Percentiles rank a stretch among this genome's conserved stretches.
phyloP scores from a whole-genome alignment of 2,888 invertebrate species.

The Pseudoips prasinana region DNA sequence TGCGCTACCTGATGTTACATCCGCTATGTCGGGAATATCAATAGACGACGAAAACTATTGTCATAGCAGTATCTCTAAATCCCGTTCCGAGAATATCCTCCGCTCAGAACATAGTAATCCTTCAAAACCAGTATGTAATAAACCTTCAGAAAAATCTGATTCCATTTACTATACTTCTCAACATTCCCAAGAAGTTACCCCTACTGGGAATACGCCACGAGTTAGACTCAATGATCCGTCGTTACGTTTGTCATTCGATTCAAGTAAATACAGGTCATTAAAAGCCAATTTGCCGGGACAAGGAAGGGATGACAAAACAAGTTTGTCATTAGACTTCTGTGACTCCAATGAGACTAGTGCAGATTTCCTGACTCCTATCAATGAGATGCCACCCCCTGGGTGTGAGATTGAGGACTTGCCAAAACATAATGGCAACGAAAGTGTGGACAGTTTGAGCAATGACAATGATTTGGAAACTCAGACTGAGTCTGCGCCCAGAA shows the following conservation, averaged over 20 bases:
- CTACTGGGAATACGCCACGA: slow-evolving; percentile 62
- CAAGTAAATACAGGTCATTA: slow-evolving; percentile 64
- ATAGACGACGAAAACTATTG: slow-evolving; percentile 75
- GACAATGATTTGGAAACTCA: slow-evolving; percentile 72
- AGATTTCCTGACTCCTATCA: slow-evolving; percentile 75
- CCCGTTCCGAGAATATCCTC: slow-evolving; percentile 73
- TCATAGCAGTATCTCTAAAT: slow-evolving; percentile 74
- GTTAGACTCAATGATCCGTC: slow-evolving; percentile 65
- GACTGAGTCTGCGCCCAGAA: slow-evolving; percentile 71
- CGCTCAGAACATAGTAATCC: slow-evolving; percentile 67
- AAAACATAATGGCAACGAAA: slow-evolving; percentile 69
- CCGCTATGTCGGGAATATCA: slow-evolving; percentile 77
- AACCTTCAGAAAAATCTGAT: slow-evolving; percentile 65
- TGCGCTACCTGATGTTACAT: slow-evolving; percentile 69
- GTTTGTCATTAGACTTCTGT: slow-evolving; percentile 71
- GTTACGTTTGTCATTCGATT: slow-evolving; percentile 67
- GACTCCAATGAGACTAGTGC: slow-evolving; percentile 78
- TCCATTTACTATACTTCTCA: slow-evolving; percentile 77
- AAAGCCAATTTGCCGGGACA: slow-evolving; percentile 54
- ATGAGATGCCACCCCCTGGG: slow-evolving; percentile 75
- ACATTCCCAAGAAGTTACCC: slow-evolving; percentile 73
- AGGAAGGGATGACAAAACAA: slow-evolving; percentile 64
- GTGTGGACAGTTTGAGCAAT: slow-evolving; percentile 69
- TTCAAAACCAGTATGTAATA: slow-evolving; percentile 47
- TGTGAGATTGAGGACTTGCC: slow-evolving; percentile 76